Evolutionary conservation across 2,113 vertebrate species (phyloP), one percentile per base, ranked within the genome.

Genomic region (Cricetomys ansorgei): DNA sequence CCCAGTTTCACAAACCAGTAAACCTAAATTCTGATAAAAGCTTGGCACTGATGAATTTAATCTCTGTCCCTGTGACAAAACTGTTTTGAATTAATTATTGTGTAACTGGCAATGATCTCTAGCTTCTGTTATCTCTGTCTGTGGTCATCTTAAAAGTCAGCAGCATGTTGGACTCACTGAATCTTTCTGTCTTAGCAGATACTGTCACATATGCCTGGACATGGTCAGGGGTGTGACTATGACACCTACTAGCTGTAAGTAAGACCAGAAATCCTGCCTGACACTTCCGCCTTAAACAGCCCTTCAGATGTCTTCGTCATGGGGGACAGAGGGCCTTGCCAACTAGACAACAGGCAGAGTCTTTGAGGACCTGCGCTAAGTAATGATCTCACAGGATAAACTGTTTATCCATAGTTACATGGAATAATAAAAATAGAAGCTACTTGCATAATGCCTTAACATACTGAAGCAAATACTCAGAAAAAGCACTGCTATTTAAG

Each of bases 11-110:
- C 17, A 59, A 65, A 67, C 1, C 29, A 43, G 27, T 81, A 69
- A 43, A 12, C 31, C 31, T 67, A 12, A 65, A 37, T 48, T 43
- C 29, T 64, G n/a, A 31, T 4, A 81, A 94, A 40, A 95, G 11
- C 19, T 88, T 92, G 79, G 17, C 57, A 43, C 84, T 92, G 40
- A 45, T 91, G 40, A 65, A 79, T 91, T 95, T 87, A 89, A 88
- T 93, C 67, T 93, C 21, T 62, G 50, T 89, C 29, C 29, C 64
- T 64, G 34, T 29, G 89, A 94, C 80, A 86, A 92, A 93, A 76
- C 65, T 70, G 40, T 92, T 96, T 84, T 88, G 5, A 92, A 96
- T 94, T 91, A 97, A 96, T 95, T 96, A 93, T 86, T 65, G 16
- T 76, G 12, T 91, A 94, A 88, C 64, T 95, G 87, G 57, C 84